phyloP scores from a whole-genome alignment of 1,140 invertebrate genomes.

The Tyrophagus putrescentiae region DNA sequence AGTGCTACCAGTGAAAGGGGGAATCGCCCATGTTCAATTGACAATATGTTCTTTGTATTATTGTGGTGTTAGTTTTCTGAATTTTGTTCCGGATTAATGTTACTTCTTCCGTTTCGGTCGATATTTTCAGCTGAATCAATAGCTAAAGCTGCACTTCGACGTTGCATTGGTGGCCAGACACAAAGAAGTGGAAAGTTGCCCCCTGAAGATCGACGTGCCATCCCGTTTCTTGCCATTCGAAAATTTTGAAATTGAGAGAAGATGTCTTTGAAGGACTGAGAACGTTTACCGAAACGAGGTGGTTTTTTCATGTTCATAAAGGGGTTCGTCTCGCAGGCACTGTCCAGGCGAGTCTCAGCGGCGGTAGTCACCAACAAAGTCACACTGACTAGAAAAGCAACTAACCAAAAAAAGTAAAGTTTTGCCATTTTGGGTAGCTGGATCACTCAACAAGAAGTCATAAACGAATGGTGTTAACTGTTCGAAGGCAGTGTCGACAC shows the following conservation, averaged over 20 bases:
- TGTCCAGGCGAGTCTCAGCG: background rate
- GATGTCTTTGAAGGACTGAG: background rate
- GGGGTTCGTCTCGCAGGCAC: background rate
- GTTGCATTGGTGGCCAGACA: background rate
- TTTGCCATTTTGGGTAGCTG: background rate
- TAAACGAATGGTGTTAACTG: too few species aligned
- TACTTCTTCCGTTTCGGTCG: background rate
- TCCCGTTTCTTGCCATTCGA: background rate
- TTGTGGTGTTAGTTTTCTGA: too few species aligned
- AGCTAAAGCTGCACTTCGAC: background rate
- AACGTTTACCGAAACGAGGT: conserved; percentile 4
- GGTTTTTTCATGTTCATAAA: conserved; percentile 10
- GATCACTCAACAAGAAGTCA: background rate
- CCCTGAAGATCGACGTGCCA: background rate
- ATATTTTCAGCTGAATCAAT: background rate
- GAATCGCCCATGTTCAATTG: background rate
- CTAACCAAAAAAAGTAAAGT: background rate
- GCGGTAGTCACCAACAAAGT: background rate
- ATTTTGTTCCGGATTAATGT: background rate
- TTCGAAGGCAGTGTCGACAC: too few species aligned
- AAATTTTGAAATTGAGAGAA: background rate
- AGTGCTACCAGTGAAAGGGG: background rate
- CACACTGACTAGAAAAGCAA: too few species aligned
- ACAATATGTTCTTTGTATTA: too few species aligned
- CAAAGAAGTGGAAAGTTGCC: background rate